phyloP scores from a whole-genome alignment of 1,140 invertebrate genomes.

The Psix sp. region DNA sequence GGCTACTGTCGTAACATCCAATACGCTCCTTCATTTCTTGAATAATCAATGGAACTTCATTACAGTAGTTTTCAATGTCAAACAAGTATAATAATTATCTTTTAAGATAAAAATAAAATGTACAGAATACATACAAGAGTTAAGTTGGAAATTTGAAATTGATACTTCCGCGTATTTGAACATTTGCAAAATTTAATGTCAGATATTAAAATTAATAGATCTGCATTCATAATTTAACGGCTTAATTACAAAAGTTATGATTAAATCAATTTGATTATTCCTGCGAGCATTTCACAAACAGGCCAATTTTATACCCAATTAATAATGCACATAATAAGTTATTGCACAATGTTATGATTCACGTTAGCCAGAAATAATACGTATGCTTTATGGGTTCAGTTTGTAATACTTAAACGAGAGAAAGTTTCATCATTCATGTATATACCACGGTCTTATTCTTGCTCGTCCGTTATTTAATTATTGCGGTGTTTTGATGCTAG shows the following conservation, averaged over 20 bases:
- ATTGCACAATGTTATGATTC: constrained; percentile 27
- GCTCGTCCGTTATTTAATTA: constrained; percentile 42
- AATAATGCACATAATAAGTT: constrained; percentile 43
- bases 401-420: constrained; percentile 43
- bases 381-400: constrained; percentile 31
- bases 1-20: neutral
- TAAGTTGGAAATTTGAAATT: no score
- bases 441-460: constrained; percentile 32
- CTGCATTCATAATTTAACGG: no score
- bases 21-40: neutral
- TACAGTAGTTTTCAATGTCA: no score
- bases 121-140: no score
- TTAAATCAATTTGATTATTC: no score
- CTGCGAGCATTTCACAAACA: no score
- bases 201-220: no score
- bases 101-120: no score
- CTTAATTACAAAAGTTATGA: no score
- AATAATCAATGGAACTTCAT: neutral
- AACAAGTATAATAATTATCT: no score
- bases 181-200: no score
- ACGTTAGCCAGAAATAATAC: constrained; percentile 17
- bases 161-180: no score
- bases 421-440: constrained; percentile 42
- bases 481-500: constrained; percentile 35
- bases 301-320: constrained; percentile 18